Evolutionary conservation across 2,888 invertebrate genomes (phyloP).

Genomic region (Trissolcus brochymenae): DNA sequence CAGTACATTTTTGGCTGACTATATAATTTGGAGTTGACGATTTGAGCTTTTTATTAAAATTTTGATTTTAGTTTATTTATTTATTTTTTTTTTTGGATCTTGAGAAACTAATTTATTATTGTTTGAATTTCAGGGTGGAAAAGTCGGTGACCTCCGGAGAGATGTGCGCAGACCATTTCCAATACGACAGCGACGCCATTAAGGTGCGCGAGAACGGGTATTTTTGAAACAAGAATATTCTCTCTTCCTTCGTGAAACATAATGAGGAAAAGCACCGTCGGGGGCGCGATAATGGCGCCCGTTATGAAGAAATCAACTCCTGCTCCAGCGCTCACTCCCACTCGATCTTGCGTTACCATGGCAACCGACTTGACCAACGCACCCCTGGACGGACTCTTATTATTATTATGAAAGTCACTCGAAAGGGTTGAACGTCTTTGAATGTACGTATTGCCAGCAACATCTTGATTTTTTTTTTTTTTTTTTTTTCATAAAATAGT

Average conservation of each 20-base stretch:
- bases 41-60: too few relatives aligned
- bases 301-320: slow-evolving; percentile 76
- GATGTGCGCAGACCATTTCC: slow-evolving; percentile 66
- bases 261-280: slow-evolving; percentile 66
- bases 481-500: too few relatives aligned
- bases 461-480: too few relatives aligned
- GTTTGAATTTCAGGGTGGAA: slow-evolving; percentile 14
- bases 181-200: slow-evolving; percentile 70
- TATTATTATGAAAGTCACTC: slow-evolving; percentile 65
- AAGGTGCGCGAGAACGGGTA: slow-evolving; percentile 61
- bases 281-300: slow-evolving; percentile 74
- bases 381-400: slow-evolving; percentile 60
- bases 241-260: slow-evolving; percentile 65
- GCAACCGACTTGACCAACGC: slow-evolving; percentile 73
- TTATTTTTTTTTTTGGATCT: background rate
- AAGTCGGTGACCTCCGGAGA: slow-evolving; percentile 43
- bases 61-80: background rate
- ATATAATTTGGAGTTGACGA: too few relatives aligned
- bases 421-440: slow-evolving; percentile 63
- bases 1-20: too few relatives aligned
- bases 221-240: slow-evolving; percentile 73
- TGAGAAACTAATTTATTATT: background rate
- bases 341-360: slow-evolving; percentile 70
- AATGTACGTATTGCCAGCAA: too few relatives aligned
- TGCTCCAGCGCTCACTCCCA: slow-evolving; percentile 59